phyloP scores from a whole-genome alignment of 2,797 vertebrate genomes.

The Vespertilio murinus region DNA sequence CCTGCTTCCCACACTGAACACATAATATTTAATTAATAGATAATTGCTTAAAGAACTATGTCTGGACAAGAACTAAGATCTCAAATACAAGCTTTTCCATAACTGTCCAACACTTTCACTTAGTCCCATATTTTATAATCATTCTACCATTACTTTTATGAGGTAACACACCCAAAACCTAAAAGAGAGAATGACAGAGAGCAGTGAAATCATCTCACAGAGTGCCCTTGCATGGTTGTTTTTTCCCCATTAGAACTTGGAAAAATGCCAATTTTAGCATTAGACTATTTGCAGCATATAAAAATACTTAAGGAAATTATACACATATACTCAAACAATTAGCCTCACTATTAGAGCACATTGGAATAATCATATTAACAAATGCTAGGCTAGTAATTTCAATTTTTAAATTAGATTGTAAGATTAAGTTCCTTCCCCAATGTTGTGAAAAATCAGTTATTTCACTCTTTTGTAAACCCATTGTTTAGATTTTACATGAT shows the following conservation, averaged over 20 bases:
- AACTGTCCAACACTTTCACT: neutral
- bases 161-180: neutral
- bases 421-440: neutral
- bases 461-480: neutral
- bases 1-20: neutral
- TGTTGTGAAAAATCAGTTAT: neutral
- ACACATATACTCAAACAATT: neutral
- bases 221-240: neutral
- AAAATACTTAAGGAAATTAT: neutral
- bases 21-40: neutral
- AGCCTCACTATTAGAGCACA: neutral
- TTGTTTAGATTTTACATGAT: neutral
- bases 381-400: neutral
- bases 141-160: neutral
- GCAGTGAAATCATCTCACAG: neutral
- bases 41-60: neutral
- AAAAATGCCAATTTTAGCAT: neutral
- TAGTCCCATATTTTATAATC: neutral
- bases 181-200: neutral
- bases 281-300: neutral
- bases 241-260: neutral
- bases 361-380: slow-evolving; percentile 1
- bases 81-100: neutral
- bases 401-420: neutral
- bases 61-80: neutral